Evolutionary conservation across 1,140 invertebrate genomes (phyloP).

Genomic region (Metopolophium dirhodum): DNA sequence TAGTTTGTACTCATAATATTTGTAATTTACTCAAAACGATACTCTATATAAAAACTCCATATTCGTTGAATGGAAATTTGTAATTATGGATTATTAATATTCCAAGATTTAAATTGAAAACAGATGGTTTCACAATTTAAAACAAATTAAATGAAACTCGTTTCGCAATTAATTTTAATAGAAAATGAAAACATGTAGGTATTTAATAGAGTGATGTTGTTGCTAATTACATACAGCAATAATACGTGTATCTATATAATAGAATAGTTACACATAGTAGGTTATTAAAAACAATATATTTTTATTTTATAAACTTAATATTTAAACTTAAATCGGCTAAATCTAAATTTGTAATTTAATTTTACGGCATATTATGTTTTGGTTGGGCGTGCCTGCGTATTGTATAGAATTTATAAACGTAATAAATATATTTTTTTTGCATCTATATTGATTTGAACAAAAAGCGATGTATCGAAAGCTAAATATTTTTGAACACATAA

Average conservation of each 20-base stretch:
- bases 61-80: background rate
- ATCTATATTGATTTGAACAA: background rate
- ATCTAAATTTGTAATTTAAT: background rate
- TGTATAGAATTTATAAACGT: too few relatives aligned
- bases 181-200: background rate
- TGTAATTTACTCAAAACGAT: background rate
- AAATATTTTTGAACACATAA: background rate
- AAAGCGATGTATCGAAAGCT: background rate
- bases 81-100: background rate
- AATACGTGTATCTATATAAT: background rate
- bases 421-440: background rate
- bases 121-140: background rate
- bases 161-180: background rate
- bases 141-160: conserved; percentile 5
- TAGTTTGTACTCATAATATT: background rate
- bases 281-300: background rate
- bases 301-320: background rate
- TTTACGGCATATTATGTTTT: background rate
- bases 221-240: background rate
- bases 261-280: background rate
- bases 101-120: background rate
- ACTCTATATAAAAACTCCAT: background rate
- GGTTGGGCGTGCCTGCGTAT: background rate
- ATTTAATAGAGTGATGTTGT: background rate
- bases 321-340: background rate